Percentiles rank a stretch among this genome's conserved stretches.
phyloP scores from a whole-genome alignment of 2,888 invertebrate species.

The Lysandra coridon region DNA sequence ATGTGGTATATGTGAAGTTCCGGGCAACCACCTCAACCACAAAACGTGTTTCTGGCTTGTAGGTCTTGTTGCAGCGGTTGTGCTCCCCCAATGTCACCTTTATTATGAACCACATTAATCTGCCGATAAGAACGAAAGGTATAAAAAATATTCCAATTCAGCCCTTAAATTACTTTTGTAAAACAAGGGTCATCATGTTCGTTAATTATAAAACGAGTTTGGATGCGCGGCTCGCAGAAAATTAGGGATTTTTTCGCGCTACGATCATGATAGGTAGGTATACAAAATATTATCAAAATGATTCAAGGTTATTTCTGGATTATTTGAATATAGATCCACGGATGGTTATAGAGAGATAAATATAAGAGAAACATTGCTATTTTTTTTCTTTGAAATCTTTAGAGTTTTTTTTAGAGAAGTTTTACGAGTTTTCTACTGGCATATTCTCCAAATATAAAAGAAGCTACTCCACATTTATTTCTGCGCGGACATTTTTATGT shows the following conservation, averaged over 20 bases:
- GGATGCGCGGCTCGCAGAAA: neutral
- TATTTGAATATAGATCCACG: too few species aligned
- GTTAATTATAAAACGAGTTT: neutral
- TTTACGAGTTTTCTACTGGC: neutral
- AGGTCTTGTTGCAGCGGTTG: conserved; percentile 87
- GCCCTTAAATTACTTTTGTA: conserved; percentile 1
- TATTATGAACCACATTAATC: conserved; percentile 96
- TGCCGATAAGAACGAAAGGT: conserved; percentile 54
- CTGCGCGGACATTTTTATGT: neutral
- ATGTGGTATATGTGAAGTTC: conserved; percentile 90
- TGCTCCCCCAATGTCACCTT: conserved; percentile 93
- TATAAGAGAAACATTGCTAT: too few species aligned
- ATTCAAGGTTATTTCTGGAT: too few species aligned
- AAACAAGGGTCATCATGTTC: neutral
- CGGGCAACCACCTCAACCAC: conserved; percentile 87
- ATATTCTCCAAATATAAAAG: neutral
- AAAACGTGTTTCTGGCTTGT: conserved; percentile 86
- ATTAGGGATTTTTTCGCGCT: neutral
- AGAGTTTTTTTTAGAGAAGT: neutral
- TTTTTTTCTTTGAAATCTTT: neutral
- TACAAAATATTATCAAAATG: too few species aligned
- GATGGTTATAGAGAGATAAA: too few species aligned
- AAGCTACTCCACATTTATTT: neutral
- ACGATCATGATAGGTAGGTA: neutral
- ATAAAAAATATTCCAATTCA: neutral